A percentile compares a stretch with the other conserved stretches of the same genome.
Evolutionary conservation across 2,888 invertebrate species (phyloP).

Genomic region (Hyles lineata): DNA sequence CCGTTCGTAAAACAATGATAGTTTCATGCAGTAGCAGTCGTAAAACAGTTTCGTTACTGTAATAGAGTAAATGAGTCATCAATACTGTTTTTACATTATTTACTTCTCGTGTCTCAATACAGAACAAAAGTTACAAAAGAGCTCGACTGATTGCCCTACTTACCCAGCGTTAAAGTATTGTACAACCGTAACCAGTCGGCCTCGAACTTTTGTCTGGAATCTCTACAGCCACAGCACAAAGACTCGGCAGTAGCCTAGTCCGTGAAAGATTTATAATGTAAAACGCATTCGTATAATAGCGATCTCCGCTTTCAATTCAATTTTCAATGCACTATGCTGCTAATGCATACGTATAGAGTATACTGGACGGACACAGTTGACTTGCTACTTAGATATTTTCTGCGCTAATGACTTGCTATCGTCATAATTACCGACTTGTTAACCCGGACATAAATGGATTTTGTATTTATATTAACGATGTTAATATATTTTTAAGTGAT

Average conservation of each 20-base stretch:
- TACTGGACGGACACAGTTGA: not conserved
- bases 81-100: slow-evolving; percentile 7
- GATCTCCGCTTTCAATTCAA: not conserved
- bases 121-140: slow-evolving; percentile 35
- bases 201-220: slow-evolving; percentile 34
- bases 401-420: not conserved
- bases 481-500: too few relatives aligned
- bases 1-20: not conserved
- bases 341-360: not conserved
- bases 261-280: slow-evolving; percentile 12
- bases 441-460: slow-evolving; percentile 1
- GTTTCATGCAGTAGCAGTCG: not conserved
- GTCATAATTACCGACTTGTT: too few relatives aligned
- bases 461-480: too few relatives aligned
- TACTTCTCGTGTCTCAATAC: slow-evolving; percentile 24
- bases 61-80: not conserved
- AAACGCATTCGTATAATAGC: not conserved
- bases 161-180: slow-evolving; percentile 37
- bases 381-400: not conserved
- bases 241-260: not conserved
- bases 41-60: not conserved
- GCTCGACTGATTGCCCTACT: slow-evolving; percentile 32
- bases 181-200: slow-evolving; percentile 37
- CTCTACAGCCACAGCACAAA: slow-evolving; percentile 30
- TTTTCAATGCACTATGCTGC: not conserved